These are phyloP conservation scores for Luscinia luscinia DNA, from an alignment of 2,797 vertebrate species.

Conservation along the genomic window DNA sequence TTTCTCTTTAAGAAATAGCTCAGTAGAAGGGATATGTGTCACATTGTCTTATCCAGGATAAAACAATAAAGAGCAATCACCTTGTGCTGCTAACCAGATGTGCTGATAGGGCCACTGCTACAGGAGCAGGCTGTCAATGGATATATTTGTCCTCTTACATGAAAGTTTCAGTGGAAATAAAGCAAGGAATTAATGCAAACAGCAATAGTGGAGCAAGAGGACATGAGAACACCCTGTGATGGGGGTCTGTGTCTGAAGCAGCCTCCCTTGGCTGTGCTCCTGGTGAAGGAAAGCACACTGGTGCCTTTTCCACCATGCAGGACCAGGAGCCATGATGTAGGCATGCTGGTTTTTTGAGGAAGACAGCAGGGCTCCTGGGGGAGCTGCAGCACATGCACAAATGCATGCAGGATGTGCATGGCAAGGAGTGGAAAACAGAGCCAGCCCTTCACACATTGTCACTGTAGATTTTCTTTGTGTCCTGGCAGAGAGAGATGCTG, in stretches of 20 bases:
- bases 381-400: background rate
- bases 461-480: background rate
- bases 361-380: background rate
- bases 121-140: background rate
- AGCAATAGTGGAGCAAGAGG: background rate
- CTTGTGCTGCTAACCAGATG: background rate
- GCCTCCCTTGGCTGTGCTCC: background rate
- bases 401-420: fast-evolving
- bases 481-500: background rate
- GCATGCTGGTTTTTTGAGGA: background rate
- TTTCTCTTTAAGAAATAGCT: background rate
- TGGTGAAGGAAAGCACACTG: background rate
- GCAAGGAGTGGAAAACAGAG: background rate
- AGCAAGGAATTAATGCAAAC: background rate
- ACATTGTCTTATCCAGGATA: background rate
- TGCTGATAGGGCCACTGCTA: background rate
- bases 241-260: background rate
- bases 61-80: background rate
- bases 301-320: background rate
- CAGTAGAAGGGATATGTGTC: background rate
- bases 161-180: background rate
- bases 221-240: background rate
- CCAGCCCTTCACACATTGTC: fast-evolving
- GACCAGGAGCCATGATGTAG: fast-evolving
- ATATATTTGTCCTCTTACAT: fast-evolving